Base-by-base conservation (phyloP, 2,113 vertebrate species). In the Taxidea taxus region DNA sequence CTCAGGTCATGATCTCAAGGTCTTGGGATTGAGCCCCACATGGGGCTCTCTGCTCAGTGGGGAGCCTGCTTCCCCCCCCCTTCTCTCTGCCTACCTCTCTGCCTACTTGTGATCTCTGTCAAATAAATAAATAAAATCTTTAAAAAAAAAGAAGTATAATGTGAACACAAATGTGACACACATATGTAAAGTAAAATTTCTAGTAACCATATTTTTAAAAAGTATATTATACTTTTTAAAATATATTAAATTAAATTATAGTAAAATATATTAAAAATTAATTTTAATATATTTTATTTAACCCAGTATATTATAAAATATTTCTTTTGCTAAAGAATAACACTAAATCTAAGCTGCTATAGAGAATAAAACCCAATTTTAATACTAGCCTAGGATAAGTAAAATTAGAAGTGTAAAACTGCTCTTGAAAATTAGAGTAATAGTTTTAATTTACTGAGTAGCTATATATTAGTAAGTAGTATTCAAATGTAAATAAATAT, bases 331-430 rank as follows among this genome's bases (percentile, higher is more conserved):
- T 60, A 25, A 60, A 60, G 58, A 60, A 60, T 60, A 60, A 60
- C 23, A 60, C 58, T 25, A 60, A 25, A 60, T 60, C 9, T 58
- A 23, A 60, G 58, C 58, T 60, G 58, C 23, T 25, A 60, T 60
- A 25, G 58, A 60, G 68, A 95, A 29, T 83, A 60, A 95, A 93
- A 78, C 42, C 49, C 62, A 88, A 37, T 75, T 88, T 94, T 90
- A 70, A 66, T 62, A 62, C 82, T 91, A 95, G 49, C 11, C 16
- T 18, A 75, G 23, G 60, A 82, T 74, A 94, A 90, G 39, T 47
- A 85, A 90, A 92, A 62, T 66, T 82, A 58, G 51, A 51, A 90
- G 94, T 29, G n/a, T 72, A 58, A 92, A 37, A 51, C 42, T 97
- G 11, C 29, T 62, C 6, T 74, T 39, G 15, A 81, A 5, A 62